Evolutionary conservation across 2,113 vertebrate species (phyloP).

Genomic region (Apistogramma diplotaenia): DNA sequence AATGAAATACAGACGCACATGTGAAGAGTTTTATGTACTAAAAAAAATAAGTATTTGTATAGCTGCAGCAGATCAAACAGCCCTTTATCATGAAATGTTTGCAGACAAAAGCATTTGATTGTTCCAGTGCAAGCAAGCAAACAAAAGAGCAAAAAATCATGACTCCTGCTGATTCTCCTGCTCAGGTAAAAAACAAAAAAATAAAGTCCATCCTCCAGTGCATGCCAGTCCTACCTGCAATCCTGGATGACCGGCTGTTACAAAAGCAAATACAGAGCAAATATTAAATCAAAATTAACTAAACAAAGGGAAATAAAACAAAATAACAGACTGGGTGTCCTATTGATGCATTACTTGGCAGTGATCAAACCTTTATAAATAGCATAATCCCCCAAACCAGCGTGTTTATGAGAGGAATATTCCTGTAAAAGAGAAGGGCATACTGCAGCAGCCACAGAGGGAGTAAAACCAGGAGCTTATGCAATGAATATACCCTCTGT

Average conservation of each 20-base stretch:
- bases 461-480: slow-evolving; percentile 27
- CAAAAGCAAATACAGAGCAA: not conserved
- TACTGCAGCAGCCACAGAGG: not conserved
- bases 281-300: not conserved
- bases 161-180: not conserved
- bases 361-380: slow-evolving; percentile 46
- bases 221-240: not conserved
- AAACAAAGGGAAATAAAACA: not conserved
- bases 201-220: not conserved
- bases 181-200: not conserved
- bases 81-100: not conserved
- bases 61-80: not conserved
- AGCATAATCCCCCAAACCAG: slow-evolving; percentile 43
- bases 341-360: slow-evolving; percentile 23
- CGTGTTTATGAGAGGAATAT: slow-evolving; percentile 38
- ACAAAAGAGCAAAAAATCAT: not conserved
- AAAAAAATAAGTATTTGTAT: not conserved
- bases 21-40: not conserved
- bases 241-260: not conserved
- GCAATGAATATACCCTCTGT: slow-evolving; percentile 23
- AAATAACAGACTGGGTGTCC: not conserved
- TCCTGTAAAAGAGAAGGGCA: slow-evolving; percentile 11
- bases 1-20: not conserved
- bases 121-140: not conserved
- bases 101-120: not conserved